Evolutionary conservation across 1,140 invertebrate genomes (phyloP).

Genomic region (Drosophila tani): DNA sequence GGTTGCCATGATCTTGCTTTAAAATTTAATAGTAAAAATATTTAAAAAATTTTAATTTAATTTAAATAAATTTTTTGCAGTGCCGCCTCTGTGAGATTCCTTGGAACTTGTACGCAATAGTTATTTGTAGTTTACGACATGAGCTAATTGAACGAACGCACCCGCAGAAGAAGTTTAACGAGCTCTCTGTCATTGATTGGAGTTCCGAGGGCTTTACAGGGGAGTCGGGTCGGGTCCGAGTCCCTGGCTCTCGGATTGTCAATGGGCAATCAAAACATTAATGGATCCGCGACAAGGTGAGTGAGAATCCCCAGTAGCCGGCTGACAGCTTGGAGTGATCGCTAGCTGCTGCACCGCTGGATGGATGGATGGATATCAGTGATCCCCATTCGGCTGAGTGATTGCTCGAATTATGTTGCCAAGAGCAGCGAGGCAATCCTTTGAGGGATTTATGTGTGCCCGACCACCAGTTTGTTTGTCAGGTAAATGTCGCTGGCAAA

Average conservation of each 20-base stretch:
- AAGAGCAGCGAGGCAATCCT: constrained; percentile 18
- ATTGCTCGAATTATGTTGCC: constrained; percentile 23
- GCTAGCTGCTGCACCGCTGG: neutral
- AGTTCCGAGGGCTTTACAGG: constrained; percentile 24
- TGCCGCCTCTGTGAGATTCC: constrained; percentile 21
- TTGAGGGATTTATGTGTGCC: constrained; percentile 43
- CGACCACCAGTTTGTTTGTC: constrained; percentile 38
- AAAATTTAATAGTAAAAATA: neutral
- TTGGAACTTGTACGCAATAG: constrained; percentile 69
- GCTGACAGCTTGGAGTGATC: constrained; percentile 37
- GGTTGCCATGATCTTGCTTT: neutral
- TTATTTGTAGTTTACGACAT: constrained; percentile 82
- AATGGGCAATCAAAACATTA: constrained; percentile 56
- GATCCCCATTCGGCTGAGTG: constrained; percentile 25
- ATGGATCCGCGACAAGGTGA: constrained; percentile 42
- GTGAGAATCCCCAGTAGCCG: constrained; percentile 41
- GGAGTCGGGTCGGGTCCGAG: constrained; percentile 39
- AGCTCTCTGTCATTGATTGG: constrained; percentile 64
- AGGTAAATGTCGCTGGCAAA: constrained; percentile 44
- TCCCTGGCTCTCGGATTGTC: constrained; percentile 45
- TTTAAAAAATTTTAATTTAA: too few relatives aligned
- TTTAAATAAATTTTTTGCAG: neutral
- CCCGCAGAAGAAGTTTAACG: constrained; percentile 68
- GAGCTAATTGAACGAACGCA: constrained; percentile 71
- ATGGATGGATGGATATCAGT: constrained; percentile 27